These are phyloP conservation scores for Poeciliopsis paucimaculata DNA, from an alignment of 2,797 vertebrate species.

Conservation along the genomic window DNA sequence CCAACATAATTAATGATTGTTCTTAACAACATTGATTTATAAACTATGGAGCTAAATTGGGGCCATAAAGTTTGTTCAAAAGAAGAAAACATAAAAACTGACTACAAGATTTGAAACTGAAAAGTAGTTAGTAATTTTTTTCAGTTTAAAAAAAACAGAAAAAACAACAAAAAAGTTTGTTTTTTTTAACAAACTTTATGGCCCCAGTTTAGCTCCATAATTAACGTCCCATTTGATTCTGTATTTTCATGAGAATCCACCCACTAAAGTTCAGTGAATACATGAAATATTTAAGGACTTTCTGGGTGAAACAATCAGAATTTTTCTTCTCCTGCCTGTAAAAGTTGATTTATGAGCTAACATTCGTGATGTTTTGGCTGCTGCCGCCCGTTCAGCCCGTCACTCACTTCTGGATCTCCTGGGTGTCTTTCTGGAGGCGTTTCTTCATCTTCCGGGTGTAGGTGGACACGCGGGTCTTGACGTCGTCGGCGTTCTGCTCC, in stretches of 20 bases:
- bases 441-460: conserved; percentile 85
- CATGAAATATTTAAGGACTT: background rate
- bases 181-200: too few species aligned
- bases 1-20: background rate
- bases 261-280: background rate
- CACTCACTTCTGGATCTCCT: conserved; percentile 80
- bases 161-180: too few species aligned
- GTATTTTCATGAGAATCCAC: background rate
- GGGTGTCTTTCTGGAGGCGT: conserved; percentile 79
- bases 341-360: background rate
- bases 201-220: too few species aligned
- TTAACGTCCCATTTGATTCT: background rate
- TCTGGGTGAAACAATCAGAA: background rate
- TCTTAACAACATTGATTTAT: background rate
- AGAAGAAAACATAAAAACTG: too few species aligned
- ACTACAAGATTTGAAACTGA: too few species aligned
- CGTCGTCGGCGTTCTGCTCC: conserved; percentile 79
- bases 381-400: background rate
- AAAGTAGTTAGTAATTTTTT: too few species aligned
- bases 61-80: too few species aligned
- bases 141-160: too few species aligned
- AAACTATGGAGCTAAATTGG: background rate
- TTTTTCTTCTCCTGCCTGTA: background rate
- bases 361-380: background rate
- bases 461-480: conserved; percentile 60